A percentile compares a stretch with the other conserved stretches of the same genome.
Evolutionary conservation across 2,888 invertebrate species (phyloP).

Genomic region (Catocala sponsa): DNA sequence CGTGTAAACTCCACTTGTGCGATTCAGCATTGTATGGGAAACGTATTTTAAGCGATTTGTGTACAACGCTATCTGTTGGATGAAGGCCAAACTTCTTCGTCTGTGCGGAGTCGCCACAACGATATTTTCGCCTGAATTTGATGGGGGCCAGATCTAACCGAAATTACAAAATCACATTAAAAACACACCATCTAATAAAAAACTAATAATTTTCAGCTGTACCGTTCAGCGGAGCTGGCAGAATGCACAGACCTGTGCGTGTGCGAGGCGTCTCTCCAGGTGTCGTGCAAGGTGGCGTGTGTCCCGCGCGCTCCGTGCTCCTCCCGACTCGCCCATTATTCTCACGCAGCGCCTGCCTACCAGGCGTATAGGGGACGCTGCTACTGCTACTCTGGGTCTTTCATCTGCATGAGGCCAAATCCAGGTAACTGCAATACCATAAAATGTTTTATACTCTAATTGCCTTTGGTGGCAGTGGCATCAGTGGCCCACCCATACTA

Average conservation of each 20-base stretch:
- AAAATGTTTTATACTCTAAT: too few relatives aligned
- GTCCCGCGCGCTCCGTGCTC: slow-evolving; percentile 95
- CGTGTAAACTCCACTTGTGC: too few relatives aligned
- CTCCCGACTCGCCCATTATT: slow-evolving; percentile 95
- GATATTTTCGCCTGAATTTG: too few relatives aligned
- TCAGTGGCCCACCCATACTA: too few relatives aligned
- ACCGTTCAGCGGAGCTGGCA: slow-evolving; percentile 93
- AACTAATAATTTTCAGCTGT: slow-evolving; percentile 88
- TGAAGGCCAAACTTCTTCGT: too few relatives aligned
- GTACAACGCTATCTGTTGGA: too few relatives aligned
- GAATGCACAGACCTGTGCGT: slow-evolving; percentile 97
- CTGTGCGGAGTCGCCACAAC: too few relatives aligned
- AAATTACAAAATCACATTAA: too few relatives aligned
- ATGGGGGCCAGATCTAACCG: too few relatives aligned
- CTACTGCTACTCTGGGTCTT: slow-evolving; percentile 96
- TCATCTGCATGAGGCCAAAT: slow-evolving; percentile 96
- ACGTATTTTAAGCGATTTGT: too few relatives aligned
- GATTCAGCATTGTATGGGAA: too few relatives aligned
- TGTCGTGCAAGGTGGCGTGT: slow-evolving; percentile 96
- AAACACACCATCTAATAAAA: background rate
- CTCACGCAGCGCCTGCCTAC: slow-evolving; percentile 96
- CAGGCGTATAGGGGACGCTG: slow-evolving; percentile 96
- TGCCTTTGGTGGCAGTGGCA: background rate
- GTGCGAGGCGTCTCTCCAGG: slow-evolving; percentile 92
- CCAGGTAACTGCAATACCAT: slow-evolving; percentile 67